Conservation (phyloP, 2,113 vertebrate species). For the Dromaius novaehollandiae region DNA sequence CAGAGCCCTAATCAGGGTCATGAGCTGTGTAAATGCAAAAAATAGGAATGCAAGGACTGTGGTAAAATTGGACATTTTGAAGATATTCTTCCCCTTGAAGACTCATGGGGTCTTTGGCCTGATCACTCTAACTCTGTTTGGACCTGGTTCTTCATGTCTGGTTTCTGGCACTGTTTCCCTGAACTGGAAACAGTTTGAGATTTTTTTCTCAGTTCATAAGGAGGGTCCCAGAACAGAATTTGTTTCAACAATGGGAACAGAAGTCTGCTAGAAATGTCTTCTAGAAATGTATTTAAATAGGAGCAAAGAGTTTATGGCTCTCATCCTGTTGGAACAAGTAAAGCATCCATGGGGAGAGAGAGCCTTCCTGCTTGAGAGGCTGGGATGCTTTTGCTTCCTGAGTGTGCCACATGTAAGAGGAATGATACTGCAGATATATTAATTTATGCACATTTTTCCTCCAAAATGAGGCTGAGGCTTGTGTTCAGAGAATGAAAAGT, state of each 20-base stretch:
- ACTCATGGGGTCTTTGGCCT: not conserved
- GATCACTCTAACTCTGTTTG: rapidly evolving
- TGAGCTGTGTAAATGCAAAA: not conserved
- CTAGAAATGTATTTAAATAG: not conserved
- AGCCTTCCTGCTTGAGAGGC: not conserved
- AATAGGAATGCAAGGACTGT: not conserved
- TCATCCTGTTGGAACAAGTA: not conserved
- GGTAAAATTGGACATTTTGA: not conserved
- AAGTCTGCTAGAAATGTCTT: not conserved
- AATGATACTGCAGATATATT: not conserved
- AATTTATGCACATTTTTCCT: not conserved
- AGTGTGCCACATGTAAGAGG: not conserved
- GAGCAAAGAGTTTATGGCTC: not conserved
- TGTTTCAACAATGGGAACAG: not conserved
- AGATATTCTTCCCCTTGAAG: not conserved
- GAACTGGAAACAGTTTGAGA: not conserved
- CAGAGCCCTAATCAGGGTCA: not conserved
- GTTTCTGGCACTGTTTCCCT: not conserved
- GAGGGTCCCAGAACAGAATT: not conserved
- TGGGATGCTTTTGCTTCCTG: not conserved
- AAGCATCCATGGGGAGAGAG: not conserved
- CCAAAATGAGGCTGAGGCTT: not conserved
- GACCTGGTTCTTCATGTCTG: not conserved
- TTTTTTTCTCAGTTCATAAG: not conserved
- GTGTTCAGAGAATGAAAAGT: not conserved